Percentiles rank a stretch among this genome's conserved stretches.
Evolutionary conservation across 92 coral and sea anemone genomes (phyloP).

Genomic region (Chrysogorgia sp.): DNA sequence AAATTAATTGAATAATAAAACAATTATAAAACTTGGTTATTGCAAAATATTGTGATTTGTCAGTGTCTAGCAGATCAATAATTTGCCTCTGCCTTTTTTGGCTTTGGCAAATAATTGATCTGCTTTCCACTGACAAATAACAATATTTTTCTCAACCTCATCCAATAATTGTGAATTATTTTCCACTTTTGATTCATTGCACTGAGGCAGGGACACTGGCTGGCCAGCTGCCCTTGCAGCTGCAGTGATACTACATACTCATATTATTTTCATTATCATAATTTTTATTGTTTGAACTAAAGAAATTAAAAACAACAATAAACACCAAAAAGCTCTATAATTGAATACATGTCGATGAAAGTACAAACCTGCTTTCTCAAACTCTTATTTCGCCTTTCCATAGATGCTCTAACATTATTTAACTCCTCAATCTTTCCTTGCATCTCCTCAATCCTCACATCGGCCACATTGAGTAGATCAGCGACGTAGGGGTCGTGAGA

Average conservation of each 20-base stretch:
- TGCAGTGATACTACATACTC: not conserved
- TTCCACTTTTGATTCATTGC: too few species aligned
- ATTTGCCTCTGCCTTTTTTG: too few species aligned
- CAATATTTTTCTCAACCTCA: too few species aligned
- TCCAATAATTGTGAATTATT: too few species aligned
- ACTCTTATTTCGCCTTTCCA: constrained; percentile 89
- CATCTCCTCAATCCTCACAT: constrained; percentile 86
- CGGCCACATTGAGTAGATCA: constrained; percentile 94
- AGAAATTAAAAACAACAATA: not conserved
- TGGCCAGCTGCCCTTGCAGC: constrained; percentile 3
- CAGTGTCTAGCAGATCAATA: too few species aligned
- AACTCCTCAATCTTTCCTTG: constrained; percentile 69
- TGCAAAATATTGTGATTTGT: too few species aligned
- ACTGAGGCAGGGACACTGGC: too few species aligned
- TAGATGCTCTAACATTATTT: constrained; percentile 81
- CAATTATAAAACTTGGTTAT: too few species aligned
- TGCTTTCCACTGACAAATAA: too few species aligned
- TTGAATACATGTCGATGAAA: not conserved
- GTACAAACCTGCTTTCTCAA: constrained; percentile 87
- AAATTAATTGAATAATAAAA: too few species aligned
- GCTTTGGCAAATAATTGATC: too few species aligned
- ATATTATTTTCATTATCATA: not conserved
- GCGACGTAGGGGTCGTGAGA: constrained; percentile 94
- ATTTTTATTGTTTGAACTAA: not conserved
- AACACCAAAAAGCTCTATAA: not conserved